Conservation (phyloP, 2,888 invertebrate species). For the Brachyptera risi region DNA sequence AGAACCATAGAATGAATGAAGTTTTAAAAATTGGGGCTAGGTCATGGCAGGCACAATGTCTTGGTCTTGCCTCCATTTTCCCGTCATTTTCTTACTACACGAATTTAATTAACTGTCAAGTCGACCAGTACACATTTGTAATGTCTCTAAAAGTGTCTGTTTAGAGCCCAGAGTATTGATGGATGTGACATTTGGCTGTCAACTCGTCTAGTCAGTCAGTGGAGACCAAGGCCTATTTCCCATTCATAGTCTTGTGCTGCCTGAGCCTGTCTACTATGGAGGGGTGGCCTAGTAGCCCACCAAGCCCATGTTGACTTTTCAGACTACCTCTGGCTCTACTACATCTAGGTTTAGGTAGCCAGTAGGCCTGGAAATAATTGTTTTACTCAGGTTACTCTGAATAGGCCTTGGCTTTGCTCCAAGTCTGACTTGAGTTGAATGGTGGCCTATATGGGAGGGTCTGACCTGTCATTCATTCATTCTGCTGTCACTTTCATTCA, state of each 20-base stretch:
- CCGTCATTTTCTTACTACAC: constrained; percentile 29
- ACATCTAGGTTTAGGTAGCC: no score
- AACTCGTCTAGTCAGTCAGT: no score
- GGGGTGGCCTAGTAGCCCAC: neutral
- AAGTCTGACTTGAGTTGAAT: no score
- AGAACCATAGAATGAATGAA: constrained; percentile 26
- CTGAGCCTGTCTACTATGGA: neutral
- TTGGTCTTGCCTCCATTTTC: constrained; percentile 33
- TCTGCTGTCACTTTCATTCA: constrained; percentile 5
- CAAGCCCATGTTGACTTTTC: neutral
- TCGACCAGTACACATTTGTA: neutral
- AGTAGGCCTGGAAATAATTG: no score
- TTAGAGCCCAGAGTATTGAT: no score
- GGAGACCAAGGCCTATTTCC: no score
- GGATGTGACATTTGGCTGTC: constrained; percentile 1
- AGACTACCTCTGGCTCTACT: neutral
- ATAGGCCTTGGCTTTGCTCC: no score
- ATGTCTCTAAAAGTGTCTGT: no score
- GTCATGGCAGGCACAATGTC: constrained; percentile 32
- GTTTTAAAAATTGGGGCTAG: constrained; percentile 35
- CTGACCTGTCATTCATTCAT: constrained; percentile 6
- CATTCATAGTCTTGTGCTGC: neutral
- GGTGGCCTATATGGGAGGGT: no score
- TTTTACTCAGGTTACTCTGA: no score
- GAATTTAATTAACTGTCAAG: neutral